Evolutionary conservation across 2,797 vertebrate genomes (phyloP).

Genomic region (Alfaro cultratus): DNA sequence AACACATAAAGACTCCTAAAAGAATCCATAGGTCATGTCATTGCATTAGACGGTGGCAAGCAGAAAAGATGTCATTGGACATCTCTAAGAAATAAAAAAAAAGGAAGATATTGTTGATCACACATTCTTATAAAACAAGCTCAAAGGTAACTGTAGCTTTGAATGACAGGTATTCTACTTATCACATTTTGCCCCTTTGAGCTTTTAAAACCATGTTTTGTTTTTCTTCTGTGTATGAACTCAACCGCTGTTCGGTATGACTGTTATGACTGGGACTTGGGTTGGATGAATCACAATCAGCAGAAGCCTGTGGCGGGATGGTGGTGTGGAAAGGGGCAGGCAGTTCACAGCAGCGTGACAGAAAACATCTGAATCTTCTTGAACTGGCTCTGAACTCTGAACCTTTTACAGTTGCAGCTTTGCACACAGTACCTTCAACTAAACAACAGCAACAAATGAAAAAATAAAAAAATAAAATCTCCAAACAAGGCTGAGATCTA

Average conservation of each 20-base stretch:
- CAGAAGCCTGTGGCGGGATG: slow-evolving; percentile 25
- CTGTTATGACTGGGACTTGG: slow-evolving; percentile 11
- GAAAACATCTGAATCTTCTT: slow-evolving; percentile 42
- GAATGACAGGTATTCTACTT: neutral
- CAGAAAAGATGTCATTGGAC: neutral
- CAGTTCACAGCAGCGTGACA: slow-evolving; percentile 39
- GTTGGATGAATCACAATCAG: slow-evolving; percentile 30
- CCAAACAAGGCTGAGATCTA: neutral
- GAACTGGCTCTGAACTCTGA: slow-evolving; percentile 46
- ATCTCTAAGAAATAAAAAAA: neutral
- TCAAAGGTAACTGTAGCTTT: neutral
- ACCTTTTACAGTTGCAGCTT: neutral
- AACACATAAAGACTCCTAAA: neutral
- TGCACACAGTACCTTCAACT: neutral
- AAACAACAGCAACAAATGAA: neutral
- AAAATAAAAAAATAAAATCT: neutral
- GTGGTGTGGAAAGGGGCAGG: slow-evolving; percentile 28
- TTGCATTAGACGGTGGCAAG: neutral
- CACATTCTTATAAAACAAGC: neutral
- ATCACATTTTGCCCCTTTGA: neutral
- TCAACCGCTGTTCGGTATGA: neutral
- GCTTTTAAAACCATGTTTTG: neutral
- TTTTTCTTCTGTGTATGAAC: neutral
- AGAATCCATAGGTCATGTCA: too few species aligned
- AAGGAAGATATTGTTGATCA: neutral